Base-by-base conservation (phyloP, 2,113 vertebrate genomes). In the Mandrillus leucophaeus region DNA sequence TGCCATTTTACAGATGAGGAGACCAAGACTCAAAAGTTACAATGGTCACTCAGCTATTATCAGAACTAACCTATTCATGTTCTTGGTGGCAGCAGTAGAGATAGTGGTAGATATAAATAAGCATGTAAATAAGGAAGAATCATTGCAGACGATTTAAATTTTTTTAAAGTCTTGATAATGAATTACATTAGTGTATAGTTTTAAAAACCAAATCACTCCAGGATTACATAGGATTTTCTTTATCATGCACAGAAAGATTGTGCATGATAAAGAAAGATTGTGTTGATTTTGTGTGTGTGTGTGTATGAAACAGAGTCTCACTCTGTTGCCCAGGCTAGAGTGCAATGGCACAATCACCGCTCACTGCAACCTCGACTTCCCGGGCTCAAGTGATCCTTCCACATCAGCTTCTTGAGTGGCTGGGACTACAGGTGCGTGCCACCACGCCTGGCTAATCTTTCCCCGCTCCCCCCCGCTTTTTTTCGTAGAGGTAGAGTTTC, bases 1-100 rank as follows among this genome's bases (percentile, higher is more conserved):
- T 43, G 55, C 22, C 38, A 92, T 45, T 73, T 90, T 83, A 79
- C 27, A 95, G 11, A 83, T 75, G 12, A 95, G 55, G 20, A 80
- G 82, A 86, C 8, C 20, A 95, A 88, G 20, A 81, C 72, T 95
- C 50, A 87, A 93, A 90, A 59, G 40, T 97, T 91, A 92, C 86
- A 23, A 55, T 61, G 6, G 22, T 92, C 75, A 89, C 5, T 92
- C 12, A 50, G 25, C 25, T 50, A 84, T 17, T 40, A 87, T 73
- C 40, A 78, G 38, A 94, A 89, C 23, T 80, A 79, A 78, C 59
- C 48, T 27, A 61, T 27, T 90, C 43, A 80, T 66, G 38, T 30
- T 73, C 23, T 76, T 90, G 45, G n/a, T 13, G 43, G 8, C 0
- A 87, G 40, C 16, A 17, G 50, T 22, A 72, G 38, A 90, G n/a